phyloP scores from a whole-genome alignment of 92 coral and sea anemone species.

The Palythoa caribaeorum region DNA sequence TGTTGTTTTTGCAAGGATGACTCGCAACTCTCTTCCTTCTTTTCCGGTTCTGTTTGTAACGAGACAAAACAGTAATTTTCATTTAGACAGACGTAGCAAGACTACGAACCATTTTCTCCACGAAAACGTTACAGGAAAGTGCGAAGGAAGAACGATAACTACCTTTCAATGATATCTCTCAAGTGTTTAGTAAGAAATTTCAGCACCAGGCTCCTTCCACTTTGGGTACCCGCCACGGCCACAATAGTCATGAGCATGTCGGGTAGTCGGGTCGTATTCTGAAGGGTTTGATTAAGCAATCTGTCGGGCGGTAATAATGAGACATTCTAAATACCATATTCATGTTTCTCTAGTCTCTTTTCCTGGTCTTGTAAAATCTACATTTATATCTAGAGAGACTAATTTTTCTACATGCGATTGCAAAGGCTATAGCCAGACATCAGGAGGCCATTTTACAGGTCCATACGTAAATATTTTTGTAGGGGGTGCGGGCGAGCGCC shows the following conservation, averaged over 20 bases:
- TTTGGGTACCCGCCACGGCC: conserved; percentile 13
- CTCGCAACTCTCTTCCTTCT: conserved; percentile 28
- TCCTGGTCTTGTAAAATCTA: too few relatives aligned
- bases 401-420: too few relatives aligned
- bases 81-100: background rate
- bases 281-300: conserved; percentile 12
- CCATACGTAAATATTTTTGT: too few relatives aligned
- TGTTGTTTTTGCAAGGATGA: conserved; percentile 21
- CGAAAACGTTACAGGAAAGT: background rate
- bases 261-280: background rate
- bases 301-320: background rate
- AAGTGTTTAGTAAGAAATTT: background rate
- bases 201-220: conserved; percentile 19
- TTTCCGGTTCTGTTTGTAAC: conserved; percentile 2
- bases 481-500: too few relatives aligned
- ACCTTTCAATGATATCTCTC: conserved; percentile 18
- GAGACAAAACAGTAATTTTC: background rate
- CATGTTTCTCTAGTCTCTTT: too few relatives aligned
- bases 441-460: too few relatives aligned
- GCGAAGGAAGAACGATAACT: background rate
- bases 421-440: too few relatives aligned
- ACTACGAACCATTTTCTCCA: background rate
- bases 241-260: conserved; percentile 15
- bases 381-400: too few relatives aligned
- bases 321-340: background rate